These are phyloP conservation scores for Papilio machaon DNA, from an alignment of 1,140 invertebrate species.

Conservation along the genomic window DNA sequence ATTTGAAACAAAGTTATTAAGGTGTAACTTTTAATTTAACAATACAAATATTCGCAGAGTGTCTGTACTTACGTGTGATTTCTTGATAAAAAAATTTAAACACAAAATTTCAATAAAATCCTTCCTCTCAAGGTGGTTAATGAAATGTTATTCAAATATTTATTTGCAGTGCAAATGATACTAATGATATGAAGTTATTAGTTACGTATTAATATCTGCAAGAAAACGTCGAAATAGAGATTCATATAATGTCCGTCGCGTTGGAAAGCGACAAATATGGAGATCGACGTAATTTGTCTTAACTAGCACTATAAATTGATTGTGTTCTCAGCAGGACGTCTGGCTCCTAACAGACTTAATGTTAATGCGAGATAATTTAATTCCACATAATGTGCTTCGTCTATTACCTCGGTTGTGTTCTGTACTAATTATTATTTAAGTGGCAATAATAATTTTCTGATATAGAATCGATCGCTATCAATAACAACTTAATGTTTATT, in stretches of 20 bases:
- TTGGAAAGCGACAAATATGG: conserved; percentile 28
- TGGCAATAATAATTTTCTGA: conserved; percentile 30
- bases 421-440: conserved; percentile 34
- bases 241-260: background rate
- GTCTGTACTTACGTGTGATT: too few species aligned
- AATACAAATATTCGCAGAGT: too few species aligned
- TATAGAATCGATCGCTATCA: conserved; percentile 24
- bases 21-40: background rate
- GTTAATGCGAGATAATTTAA: conserved; percentile 45
- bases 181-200: background rate
- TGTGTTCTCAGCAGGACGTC: conserved; percentile 35
- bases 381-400: conserved; percentile 41
- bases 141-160: background rate
- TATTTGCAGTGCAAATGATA: background rate
- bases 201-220: conserved; percentile 11
- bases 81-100: background rate
- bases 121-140: background rate
- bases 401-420: conserved; percentile 9
- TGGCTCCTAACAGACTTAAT: conserved; percentile 45
- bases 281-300: conserved; percentile 25
- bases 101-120: background rate
- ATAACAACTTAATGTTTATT: conserved; percentile 21
- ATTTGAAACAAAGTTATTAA: conserved; percentile 13
- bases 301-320: conserved; percentile 36
- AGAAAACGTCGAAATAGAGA: conserved; percentile 8